Base-by-base conservation (phyloP, 2,797 vertebrate species). In the Pristis pectinata region DNA sequence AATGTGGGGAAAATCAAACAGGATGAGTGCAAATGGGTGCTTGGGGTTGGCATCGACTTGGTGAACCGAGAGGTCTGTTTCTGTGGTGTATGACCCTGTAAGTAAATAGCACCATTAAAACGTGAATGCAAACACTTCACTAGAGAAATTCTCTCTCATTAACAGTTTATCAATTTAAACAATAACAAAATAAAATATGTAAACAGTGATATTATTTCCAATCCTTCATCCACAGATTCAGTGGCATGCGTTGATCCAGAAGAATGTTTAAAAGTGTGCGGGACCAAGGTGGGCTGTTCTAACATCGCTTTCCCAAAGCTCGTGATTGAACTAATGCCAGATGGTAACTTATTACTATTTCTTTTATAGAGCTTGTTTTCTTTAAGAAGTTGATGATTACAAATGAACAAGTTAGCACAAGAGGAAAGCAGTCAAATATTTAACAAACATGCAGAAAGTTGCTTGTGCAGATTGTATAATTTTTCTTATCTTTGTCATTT, bases 291-390 rank as follows among this genome's bases (percentile, higher is more conserved):
- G 61, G 98, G 98, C 95, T 99, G 99, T 96, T 99, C 98, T 97
- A 99, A 98, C 97, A 98, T 98, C 0, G 97, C 98, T 80, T 98
- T 97, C 95, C 98, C 98, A 95, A 98, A 98, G 96, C 97, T 99
- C 96, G 98, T 99, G 96, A 97, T 98, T 11, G 98, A 99, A 94
- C 98, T 99, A 95, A 98, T 99, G 98, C 98, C 98, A 34, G 97
- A 97, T 0, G 98, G 98, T 98, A 96, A 98, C 95, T 92, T 64
- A 34, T 56, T 2, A 30, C 74, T 53, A 74, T 19, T 72, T 93
- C 37, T 74, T 49, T 82, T 30, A 53, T 27, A 24, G 22, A 27
- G n/a, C 1, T 72, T 37, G 27, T 61, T 4, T 27, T 3, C n/a
- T 64, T 67, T 34, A 89, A n/a, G 34, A 89, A 9, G 8, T 64